These are phyloP conservation scores for Scalopus aquaticus DNA, from an alignment of 2,113 vertebrate genomes.

Conservation along the genomic window DNA sequence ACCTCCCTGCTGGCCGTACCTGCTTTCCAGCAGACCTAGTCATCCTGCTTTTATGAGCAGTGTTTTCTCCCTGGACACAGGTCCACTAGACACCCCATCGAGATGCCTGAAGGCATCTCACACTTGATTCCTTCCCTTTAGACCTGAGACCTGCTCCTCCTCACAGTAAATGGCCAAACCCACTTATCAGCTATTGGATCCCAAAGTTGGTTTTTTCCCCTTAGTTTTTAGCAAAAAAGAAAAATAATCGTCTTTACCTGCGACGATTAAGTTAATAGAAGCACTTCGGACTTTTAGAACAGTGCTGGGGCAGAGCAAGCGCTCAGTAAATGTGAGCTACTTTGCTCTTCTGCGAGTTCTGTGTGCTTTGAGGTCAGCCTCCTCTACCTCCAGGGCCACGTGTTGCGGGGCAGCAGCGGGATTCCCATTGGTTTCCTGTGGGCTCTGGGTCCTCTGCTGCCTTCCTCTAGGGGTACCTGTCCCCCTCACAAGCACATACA, in stretches of 20 bases:
- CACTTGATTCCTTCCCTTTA: not conserved
- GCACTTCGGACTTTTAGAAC: not conserved
- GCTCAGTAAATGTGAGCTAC: not conserved
- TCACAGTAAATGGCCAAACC: not conserved
- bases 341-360: not conserved
- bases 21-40: not conserved
- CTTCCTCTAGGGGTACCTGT: not conserved
- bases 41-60: not conserved
- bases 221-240: not conserved
- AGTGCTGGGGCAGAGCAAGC: not conserved
- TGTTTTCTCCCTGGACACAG: not conserved
- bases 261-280: too few relatives aligned
- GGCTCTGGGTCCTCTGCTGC: not conserved
- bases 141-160: not conserved
- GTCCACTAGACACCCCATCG: not conserved
- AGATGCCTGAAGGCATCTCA: not conserved
- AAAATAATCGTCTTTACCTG: too few relatives aligned
- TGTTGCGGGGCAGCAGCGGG: not conserved
- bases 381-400: not conserved
- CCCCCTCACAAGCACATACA: not conserved
- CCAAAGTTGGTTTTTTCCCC: not conserved
- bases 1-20: not conserved
- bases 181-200: not conserved
- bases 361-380: rapidly evolving
- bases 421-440: too few relatives aligned